A percentile compares a stretch with the other conserved stretches of the same genome.
Conservation (phyloP, 1,140 invertebrate genomes). For the Galendromus occidentalis region DNA sequence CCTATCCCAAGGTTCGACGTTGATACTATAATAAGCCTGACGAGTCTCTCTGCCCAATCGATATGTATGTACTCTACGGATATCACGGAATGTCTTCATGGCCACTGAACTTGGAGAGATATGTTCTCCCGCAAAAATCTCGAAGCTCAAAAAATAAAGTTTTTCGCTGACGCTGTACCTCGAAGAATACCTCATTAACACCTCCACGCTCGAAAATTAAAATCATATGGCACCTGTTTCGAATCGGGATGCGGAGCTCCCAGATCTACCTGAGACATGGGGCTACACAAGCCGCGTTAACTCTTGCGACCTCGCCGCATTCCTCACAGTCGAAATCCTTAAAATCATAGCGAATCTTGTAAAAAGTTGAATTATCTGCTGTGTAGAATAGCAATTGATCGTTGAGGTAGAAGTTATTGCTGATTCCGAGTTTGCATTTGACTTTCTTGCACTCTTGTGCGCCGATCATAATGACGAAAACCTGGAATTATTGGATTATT, state of each 20-base stretch:
- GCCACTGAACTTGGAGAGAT: too few species aligned
- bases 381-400: conserved; percentile 5
- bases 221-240: too few species aligned
- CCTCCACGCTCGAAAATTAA: too few species aligned
- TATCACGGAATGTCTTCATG: too few species aligned
- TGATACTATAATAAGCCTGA: too few species aligned
- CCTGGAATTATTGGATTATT: background rate
- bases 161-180: too few species aligned
- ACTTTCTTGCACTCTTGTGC: conserved; percentile 5
- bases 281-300: background rate
- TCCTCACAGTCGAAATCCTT: conserved; percentile 10
- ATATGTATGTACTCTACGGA: too few species aligned
- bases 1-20: too few species aligned
- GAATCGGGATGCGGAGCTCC: background rate
- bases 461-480: background rate
- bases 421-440: conserved; percentile 8
- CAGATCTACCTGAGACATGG: background rate
- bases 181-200: too few species aligned
- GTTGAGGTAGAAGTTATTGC: conserved; percentile 10
- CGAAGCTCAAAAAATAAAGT: too few species aligned
- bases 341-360: conserved; percentile 1
- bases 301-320: background rate
- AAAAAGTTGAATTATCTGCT: background rate
- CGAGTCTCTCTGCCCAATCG: too few species aligned
- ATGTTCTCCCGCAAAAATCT: too few species aligned